phyloP scores from a whole-genome alignment of 2,888 invertebrate genomes.

The Acronicta aceris region DNA sequence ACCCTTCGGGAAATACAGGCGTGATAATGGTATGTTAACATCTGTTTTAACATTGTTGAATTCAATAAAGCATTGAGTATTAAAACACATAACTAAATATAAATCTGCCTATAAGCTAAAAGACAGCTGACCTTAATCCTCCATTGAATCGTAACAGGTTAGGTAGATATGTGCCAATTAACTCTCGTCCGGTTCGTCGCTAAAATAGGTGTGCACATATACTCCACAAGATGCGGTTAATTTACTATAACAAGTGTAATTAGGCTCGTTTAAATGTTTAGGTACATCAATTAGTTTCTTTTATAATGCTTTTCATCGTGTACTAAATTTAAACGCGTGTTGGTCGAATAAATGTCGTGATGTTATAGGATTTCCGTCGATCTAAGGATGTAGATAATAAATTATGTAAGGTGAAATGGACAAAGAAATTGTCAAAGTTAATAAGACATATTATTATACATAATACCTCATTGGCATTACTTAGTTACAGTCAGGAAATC shows the following conservation, averaged over 20 bases:
- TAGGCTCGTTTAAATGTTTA: conserved; percentile 62
- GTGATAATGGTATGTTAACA: no score
- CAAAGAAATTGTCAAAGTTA: not conserved
- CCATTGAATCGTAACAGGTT: conserved; percentile 45
- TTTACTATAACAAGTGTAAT: conserved; percentile 67
- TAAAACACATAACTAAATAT: no score
- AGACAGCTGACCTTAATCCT: conserved; percentile 41
- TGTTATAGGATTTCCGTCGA: not conserved
- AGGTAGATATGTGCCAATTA: conserved; percentile 49
- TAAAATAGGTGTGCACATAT: conserved; percentile 53
- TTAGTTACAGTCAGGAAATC: no score
- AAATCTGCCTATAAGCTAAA: conserved; percentile 2
- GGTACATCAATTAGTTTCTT: conserved; percentile 57
- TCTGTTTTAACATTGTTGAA: no score
- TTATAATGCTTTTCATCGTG: conserved; percentile 32
- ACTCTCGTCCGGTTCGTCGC: conserved; percentile 40
- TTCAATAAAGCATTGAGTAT: no score
- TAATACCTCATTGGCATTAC: no score
- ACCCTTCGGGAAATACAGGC: no score
- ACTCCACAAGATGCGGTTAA: conserved; percentile 54
- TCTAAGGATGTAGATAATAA: not conserved
- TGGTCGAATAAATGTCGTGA: conserved; percentile 1
- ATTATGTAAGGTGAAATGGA: not conserved
- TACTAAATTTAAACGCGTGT: conserved; percentile 8
- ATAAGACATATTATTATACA: not conserved